phyloP scores from a whole-genome alignment of 1,140 invertebrate genomes.

The Papilio polyxenes region DNA sequence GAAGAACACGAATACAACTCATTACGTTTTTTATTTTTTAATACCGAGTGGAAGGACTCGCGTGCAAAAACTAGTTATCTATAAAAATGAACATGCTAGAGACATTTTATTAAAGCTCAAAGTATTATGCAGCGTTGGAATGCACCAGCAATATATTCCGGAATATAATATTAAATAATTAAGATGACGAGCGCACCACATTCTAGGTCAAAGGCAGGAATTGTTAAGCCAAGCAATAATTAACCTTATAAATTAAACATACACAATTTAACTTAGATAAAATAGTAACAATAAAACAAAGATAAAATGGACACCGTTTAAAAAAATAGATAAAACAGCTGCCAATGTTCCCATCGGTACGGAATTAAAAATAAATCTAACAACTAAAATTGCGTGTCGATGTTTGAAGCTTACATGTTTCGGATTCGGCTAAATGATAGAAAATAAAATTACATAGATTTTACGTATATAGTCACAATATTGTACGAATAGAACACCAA shows the following conservation, averaged over 20 bases:
- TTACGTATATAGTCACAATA: too few relatives aligned
- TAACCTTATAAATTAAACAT: background rate
- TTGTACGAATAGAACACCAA: too few relatives aligned
- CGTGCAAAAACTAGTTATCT: too few relatives aligned
- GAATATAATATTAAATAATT: conserved; percentile 20
- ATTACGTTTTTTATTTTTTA: too few relatives aligned
- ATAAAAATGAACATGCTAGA: background rate
- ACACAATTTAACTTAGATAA: background rate
- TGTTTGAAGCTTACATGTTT: background rate
- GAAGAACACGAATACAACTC: too few relatives aligned
- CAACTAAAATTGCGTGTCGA: background rate
- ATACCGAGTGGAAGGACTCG: too few relatives aligned
- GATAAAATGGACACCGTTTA: background rate
- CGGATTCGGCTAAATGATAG: background rate
- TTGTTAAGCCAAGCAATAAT: conserved; percentile 2
- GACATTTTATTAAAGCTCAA: conserved; percentile 2
- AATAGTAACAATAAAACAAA: background rate
- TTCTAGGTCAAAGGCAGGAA: conserved; percentile 5
- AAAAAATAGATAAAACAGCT: background rate
- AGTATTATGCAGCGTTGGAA: background rate
- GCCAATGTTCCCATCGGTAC: background rate
- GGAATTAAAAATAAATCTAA: conserved; percentile 17
- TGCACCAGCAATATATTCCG: conserved; percentile 14
- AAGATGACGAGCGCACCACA: conserved; percentile 15
- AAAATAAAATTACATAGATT: background rate